Evolutionary conservation across 1,140 invertebrate species (phyloP), one percentile per base, ranked within the genome.

Genomic region (Cydia pomonella): DNA sequence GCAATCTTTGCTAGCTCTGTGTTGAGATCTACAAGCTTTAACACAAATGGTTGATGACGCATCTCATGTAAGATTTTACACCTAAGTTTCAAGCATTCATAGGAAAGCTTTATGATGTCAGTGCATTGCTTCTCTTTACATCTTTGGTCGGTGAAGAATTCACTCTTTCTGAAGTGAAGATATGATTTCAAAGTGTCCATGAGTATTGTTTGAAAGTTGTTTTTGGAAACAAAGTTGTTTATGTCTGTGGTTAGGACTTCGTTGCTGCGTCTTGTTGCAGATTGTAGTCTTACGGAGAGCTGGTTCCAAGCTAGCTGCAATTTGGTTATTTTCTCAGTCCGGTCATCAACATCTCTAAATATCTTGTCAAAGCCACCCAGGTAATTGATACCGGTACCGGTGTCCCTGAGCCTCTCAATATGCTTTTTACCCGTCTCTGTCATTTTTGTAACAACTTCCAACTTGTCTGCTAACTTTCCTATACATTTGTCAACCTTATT

Each of bases 21-120:
- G 72, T 87, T 86, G 10, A 93, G 80, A 80, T 93, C 91, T 75
- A 90, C 86, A 4, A 93, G 83, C 80, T 92, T 93, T 73, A 92
- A 82, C 47, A 90, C 74, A 78, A 91, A 91, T 33, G 84, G 83
- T 75, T 93, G 91, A 74, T 87, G 82, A 12, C 87, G 82, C 25
- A 89, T 76, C 76, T 93, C 90, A 44, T 84, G 77, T 16, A 93
- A 75, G 47, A 93, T 87, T 82, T 87, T 92, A 73, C 85, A 89
- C 83, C 92, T 85, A 0, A 92, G 75, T 82, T 93, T 93, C 0
- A 93, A 83, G 76, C 89, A 89, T 62, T 92, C 87, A 74, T 91
- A 93, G 41, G 88, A 87, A 18, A 91, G 74, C 77, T 88, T 92
- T 7, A 91, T 85, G 38, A 91, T 92, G 64, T 93, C 91, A 47